Evolutionary conservation across 2,113 vertebrate species (phyloP), one percentile per base, ranked within the genome.

Genomic region (Dryoscopus gambensis): DNA sequence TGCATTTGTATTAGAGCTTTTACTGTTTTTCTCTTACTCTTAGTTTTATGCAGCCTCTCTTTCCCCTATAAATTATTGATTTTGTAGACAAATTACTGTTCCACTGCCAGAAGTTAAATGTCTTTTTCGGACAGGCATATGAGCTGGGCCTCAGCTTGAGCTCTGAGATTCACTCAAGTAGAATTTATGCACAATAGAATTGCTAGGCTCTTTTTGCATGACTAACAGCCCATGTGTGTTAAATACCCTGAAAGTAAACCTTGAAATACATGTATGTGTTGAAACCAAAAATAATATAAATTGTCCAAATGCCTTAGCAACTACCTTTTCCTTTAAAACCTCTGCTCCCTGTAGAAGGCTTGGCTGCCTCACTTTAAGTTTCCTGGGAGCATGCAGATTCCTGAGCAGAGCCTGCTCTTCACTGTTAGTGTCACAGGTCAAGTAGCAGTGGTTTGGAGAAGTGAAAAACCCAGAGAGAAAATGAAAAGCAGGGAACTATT

Each of bases 11-110:
- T 95, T 91, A 84, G 33, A 88, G 76, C 30, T 88, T 83, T 82
- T 52, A 62, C 47, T 49, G 28, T 13, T 88, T 76, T 89, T 59
- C 39, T 75, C 79, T 86, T 80, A 46, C 47, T 85, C n/a, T 65
- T 65, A 69, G 64, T 94, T 94, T 94, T 59, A 78, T 76, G 57
- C 8, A 59, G n/a, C 55, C 42, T 89, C 47, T 67, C 42, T 86
- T 93, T 84, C 25, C 64, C 11, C 40, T 47, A 68, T 96, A 85
- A 97, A 95, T 95, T 87, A 95, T 95, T 90, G 92, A 94, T 95
- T 95, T 93, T 83, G 77, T 82, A 88, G 89, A 89, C 59, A 93
- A 95, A 94, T 94, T 95, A 87, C 52, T 46, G 25, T 52, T 85
- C 40, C 6, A 10, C 71, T 90, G 78, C 81, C 75, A 93, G 84